These are phyloP conservation scores for Callospermophilus lateralis DNA, from an alignment of 2,113 vertebrate genomes.

Conservation along the genomic window DNA sequence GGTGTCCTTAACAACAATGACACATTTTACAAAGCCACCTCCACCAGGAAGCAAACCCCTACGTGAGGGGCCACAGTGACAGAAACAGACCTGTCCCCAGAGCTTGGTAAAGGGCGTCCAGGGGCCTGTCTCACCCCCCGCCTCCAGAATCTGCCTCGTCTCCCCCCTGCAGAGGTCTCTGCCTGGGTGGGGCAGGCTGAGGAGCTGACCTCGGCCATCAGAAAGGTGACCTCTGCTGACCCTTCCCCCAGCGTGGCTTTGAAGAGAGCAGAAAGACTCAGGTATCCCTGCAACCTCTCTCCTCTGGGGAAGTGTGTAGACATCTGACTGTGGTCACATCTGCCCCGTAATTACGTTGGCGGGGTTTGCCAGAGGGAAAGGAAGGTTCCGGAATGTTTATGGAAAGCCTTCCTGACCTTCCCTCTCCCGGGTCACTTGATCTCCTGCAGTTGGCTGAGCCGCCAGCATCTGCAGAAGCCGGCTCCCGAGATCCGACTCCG, in stretches of 20 bases:
- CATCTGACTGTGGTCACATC: not conserved
- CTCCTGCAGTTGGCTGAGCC: not conserved
- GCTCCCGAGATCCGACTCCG: not conserved
- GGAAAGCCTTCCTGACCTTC: not conserved
- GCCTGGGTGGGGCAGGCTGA: not conserved
- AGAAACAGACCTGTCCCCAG: not conserved
- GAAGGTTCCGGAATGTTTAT: constrained; percentile 51
- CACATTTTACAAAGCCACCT: not conserved
- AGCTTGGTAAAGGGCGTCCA: not conserved
- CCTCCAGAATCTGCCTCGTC: not conserved
- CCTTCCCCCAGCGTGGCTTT: not conserved
- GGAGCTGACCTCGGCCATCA: not conserved
- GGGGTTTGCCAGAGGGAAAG: not conserved
- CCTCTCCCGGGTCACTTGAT: not conserved
- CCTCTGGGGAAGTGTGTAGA: constrained; percentile 9
- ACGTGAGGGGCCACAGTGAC: not conserved
- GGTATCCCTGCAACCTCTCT: not conserved
- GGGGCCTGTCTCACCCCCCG: not conserved
- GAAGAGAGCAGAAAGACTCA: not conserved
- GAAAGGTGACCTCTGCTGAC: not conserved
- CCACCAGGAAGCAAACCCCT: not conserved
- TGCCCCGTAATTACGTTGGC: not conserved
- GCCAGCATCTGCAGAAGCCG: not conserved
- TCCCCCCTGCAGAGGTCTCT: not conserved
- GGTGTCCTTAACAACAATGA: not conserved